phyloP scores from a whole-genome alignment of 2,113 vertebrate species.

The Limnothrissa miodon region DNA sequence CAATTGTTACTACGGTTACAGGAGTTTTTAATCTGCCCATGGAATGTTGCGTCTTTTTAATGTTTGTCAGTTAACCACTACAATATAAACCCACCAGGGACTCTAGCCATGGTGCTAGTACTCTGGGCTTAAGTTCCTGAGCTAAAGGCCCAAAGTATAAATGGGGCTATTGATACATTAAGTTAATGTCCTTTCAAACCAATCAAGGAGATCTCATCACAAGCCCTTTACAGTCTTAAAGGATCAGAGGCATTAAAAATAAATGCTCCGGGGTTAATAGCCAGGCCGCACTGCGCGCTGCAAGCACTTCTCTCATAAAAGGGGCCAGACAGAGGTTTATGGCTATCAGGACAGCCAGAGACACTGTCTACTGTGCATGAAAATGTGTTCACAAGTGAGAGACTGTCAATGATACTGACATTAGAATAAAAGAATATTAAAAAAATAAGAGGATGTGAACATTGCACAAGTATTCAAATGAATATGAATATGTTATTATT shows the following conservation, averaged over 20 bases:
- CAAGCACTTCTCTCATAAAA: not conserved
- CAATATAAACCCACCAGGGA: too few relatives aligned
- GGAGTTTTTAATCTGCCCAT: too few relatives aligned
- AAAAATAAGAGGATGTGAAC: not conserved
- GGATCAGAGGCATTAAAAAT: slow-evolving; percentile 10
- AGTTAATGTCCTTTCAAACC: slow-evolving; percentile 4
- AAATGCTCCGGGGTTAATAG: slow-evolving; percentile 5
- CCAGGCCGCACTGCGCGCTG: not conserved
- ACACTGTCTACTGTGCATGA: not conserved
- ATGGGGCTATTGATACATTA: too few relatives aligned
- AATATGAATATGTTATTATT: not conserved
- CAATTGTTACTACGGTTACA: too few relatives aligned
- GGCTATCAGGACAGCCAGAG: not conserved
- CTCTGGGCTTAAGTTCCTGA: too few relatives aligned
- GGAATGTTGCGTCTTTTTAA: too few relatives aligned
- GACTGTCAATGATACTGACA: not conserved
- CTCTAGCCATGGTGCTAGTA: too few relatives aligned
- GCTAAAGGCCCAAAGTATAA: too few relatives aligned
- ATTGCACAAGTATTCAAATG: not conserved
- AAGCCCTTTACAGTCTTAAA: not conserved
- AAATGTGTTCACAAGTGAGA: not conserved
- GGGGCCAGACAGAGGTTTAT: not conserved
- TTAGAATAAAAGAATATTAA: not conserved
- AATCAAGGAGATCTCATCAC: slow-evolving; percentile 1
- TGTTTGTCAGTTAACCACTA: too few relatives aligned